Evolutionary conservation across 2,888 invertebrate species (phyloP).

Genomic region (Conomelus anceps): DNA sequence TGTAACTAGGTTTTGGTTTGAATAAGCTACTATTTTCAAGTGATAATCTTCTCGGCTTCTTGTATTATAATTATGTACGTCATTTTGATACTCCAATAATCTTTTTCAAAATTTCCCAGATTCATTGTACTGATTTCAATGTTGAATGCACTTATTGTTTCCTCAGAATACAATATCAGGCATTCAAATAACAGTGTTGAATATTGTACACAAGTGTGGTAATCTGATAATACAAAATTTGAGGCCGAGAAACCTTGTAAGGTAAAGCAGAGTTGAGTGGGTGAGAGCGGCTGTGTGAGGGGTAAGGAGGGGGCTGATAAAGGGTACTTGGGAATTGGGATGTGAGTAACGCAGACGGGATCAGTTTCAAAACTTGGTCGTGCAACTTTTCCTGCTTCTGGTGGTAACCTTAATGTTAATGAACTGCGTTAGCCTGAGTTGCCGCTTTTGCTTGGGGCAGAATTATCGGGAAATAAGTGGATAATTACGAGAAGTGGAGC

Average conservation of each 20-base stretch:
- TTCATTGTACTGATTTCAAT: background rate
- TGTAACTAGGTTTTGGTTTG: too few relatives aligned
- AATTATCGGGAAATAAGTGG: slow-evolving; percentile 11
- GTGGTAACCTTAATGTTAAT: slow-evolving; percentile 8
- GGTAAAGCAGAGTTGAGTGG: background rate
- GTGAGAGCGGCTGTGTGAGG: background rate
- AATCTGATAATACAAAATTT: background rate
- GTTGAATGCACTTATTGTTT: background rate
- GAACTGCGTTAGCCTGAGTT: background rate
- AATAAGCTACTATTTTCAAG: too few relatives aligned
- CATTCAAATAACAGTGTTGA: background rate
- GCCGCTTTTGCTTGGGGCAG: background rate
- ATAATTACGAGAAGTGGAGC: slow-evolving; percentile 6
- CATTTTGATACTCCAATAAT: too few relatives aligned
- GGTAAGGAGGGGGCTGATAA: background rate
- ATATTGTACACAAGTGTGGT: background rate
- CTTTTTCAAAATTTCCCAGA: too few relatives aligned
- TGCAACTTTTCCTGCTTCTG: background rate
- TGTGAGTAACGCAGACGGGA: background rate
- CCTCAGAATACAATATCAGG: background rate
- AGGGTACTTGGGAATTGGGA: background rate
- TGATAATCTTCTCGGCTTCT: too few relatives aligned
- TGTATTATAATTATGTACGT: too few relatives aligned
- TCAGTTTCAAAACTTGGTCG: background rate
- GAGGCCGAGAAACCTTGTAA: background rate